Conservation (phyloP, 2,113 vertebrate genomes). For the Petromus typicus region DNA sequence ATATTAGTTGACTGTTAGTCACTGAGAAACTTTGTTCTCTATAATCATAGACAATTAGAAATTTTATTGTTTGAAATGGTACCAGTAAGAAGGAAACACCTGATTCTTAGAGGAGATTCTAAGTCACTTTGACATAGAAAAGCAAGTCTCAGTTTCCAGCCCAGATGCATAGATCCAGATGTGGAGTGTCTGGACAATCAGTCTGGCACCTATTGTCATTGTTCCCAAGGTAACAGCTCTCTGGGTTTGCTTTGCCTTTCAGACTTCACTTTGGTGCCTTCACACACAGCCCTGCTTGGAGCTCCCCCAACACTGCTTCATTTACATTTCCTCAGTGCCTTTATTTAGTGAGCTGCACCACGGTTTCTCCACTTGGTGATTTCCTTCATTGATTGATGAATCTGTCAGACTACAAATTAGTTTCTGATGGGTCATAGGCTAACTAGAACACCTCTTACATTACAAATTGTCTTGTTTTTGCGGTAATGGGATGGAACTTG, state of each 20-base stretch:
- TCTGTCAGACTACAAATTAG: conserved; percentile 20
- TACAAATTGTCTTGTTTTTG: neutral
- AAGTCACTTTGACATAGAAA: neutral
- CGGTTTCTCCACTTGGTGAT: neutral
- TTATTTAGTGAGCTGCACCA: neutral
- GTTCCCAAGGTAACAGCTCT: conserved; percentile 38
- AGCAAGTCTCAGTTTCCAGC: conserved; percentile 38
- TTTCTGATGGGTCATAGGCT: conserved; percentile 9
- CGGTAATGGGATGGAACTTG: no score
- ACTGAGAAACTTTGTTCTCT: conserved; percentile 26
- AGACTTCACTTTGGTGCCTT: neutral
- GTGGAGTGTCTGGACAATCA: neutral
- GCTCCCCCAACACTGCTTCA: neutral
- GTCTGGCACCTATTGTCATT: neutral
- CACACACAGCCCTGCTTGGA: neutral
- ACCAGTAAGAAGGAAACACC: neutral
- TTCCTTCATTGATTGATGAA: neutral
- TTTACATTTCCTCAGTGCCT: conserved; percentile 1
- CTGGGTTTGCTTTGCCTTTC: neutral
- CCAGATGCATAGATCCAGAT: neutral
- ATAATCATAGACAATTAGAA: neutral
- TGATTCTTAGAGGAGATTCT: conserved; percentile 17
- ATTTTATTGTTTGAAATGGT: neutral
- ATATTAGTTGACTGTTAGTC: neutral
- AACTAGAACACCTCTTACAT: neutral